Evolutionary conservation across 2,888 invertebrate species (phyloP), one percentile per base, ranked within the genome.

Genomic region (Ecliptopera silaceata): DNA sequence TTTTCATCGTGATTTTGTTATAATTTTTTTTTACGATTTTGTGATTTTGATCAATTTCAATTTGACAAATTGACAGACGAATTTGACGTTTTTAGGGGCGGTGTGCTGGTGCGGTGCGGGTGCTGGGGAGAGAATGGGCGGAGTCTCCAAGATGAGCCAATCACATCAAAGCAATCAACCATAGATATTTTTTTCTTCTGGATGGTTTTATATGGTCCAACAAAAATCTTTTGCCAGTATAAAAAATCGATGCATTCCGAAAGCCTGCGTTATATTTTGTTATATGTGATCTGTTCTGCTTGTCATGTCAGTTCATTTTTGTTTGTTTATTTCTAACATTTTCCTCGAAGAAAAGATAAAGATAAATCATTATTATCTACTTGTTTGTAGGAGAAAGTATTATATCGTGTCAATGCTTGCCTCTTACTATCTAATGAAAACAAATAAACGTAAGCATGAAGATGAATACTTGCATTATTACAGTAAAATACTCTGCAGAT

Each of bases 1-100:
- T 82, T 86, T 59, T 87, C 88, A 88, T 89, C 70, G 80, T 88
- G 86, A 88, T 89, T 86, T 88, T 88, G 77, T 88, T 89, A 77
- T 5, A 34, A n/a, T n/a, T n/a, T n/a, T n/a, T n/a, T 15, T 36
- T 36, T 15, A 4, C 15, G 36, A 15, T 36, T 15, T 58, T 82
- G 75, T 75, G 47, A 47, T 47, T 47, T 38, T 26, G 69, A 56
- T 66, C 68, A 72, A 78, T 79, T 83, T 10, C 84, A 12, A 32
- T 20, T 49, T 32, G 12, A 4, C 29, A 6, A 10, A 3, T 8
- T 5, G 15, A 34, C 31, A 26, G 31, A n/a, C 2, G 31, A 31
- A 31, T 31, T 31, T 31, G 31, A 31, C 31, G 31, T 31, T 26
- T 26, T 6, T 0, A 26, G 26, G 26, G 26, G 26, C 8, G 26